Evolutionary conservation across 2,113 vertebrate species (phyloP).

Genomic region (Pelecanus crispus): DNA sequence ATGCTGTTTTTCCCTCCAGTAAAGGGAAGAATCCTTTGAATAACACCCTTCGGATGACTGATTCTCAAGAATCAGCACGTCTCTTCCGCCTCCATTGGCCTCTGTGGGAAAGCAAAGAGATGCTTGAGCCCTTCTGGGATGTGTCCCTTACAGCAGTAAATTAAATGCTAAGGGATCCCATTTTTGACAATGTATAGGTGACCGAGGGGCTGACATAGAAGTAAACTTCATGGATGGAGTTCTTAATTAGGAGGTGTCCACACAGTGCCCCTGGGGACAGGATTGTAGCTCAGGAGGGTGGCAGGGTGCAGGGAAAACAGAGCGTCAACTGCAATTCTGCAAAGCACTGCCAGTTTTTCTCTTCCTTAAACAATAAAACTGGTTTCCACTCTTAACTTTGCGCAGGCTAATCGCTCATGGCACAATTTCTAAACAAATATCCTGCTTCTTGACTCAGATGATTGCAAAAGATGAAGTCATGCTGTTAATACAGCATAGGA

Average conservation of each 20-base stretch:
- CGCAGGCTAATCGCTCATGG: neutral
- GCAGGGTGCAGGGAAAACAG: neutral
- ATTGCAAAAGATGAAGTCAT: slow-evolving; percentile 35
- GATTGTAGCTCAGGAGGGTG: neutral
- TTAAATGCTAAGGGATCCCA: neutral
- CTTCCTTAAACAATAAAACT: slow-evolving; percentile 12
- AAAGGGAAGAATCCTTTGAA: slow-evolving; percentile 1
- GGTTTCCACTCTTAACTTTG: neutral
- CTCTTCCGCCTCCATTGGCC: neutral
- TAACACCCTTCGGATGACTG: neutral
- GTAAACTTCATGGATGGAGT: neutral
- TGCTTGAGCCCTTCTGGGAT: neutral
- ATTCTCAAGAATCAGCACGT: neutral
- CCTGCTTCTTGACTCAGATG: slow-evolving; percentile 10
- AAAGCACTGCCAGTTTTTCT: neutral
- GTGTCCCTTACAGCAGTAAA: neutral
- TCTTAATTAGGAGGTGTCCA: neutral
- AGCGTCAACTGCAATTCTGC: neutral
- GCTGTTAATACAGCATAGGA: neutral
- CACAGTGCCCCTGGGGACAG: neutral
- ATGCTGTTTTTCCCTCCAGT: neutral
- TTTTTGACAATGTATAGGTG: neutral
- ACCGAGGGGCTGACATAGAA: neutral
- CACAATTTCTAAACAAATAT: slow-evolving; percentile 33
- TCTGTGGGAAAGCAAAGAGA: neutral